phyloP scores from a whole-genome alignment of 1,140 invertebrate species.

The Ceratosolen solmsi region DNA sequence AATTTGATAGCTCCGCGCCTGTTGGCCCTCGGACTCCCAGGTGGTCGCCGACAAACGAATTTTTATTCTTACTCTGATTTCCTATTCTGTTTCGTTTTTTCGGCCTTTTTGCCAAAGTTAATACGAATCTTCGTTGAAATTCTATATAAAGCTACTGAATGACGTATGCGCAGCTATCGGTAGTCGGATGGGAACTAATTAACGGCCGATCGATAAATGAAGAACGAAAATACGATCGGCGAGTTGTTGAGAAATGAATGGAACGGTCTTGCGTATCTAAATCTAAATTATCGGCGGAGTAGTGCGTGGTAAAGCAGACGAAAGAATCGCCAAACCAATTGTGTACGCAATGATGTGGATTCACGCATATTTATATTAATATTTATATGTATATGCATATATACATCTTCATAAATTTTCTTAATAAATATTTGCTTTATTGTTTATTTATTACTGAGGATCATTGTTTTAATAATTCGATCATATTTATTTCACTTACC shows the following conservation, averaged over 20 bases:
- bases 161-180: neutral
- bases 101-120: neutral
- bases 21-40: slow-evolving; percentile 45
- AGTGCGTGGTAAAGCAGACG: neutral
- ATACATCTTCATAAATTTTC: too few species aligned
- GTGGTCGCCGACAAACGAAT: slow-evolving; percentile 45
- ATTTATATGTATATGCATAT: too few species aligned
- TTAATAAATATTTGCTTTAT: too few species aligned
- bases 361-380: too few species aligned
- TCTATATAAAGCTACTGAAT: neutral
- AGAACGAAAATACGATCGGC: neutral
- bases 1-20: neutral
- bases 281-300: neutral
- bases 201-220: neutral
- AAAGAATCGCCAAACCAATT: too few species aligned
- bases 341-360: too few species aligned
- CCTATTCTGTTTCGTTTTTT: neutral
- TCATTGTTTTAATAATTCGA: too few species aligned
- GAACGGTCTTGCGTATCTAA: neutral
- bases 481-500: too few species aligned
- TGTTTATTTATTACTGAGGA: too few species aligned
- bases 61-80: neutral
- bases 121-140: neutral
- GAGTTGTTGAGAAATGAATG: neutral
- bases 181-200: slow-evolving; percentile 12